phyloP scores from a whole-genome alignment of 1,140 invertebrate genomes.

The Drosophila lacertosa region DNA sequence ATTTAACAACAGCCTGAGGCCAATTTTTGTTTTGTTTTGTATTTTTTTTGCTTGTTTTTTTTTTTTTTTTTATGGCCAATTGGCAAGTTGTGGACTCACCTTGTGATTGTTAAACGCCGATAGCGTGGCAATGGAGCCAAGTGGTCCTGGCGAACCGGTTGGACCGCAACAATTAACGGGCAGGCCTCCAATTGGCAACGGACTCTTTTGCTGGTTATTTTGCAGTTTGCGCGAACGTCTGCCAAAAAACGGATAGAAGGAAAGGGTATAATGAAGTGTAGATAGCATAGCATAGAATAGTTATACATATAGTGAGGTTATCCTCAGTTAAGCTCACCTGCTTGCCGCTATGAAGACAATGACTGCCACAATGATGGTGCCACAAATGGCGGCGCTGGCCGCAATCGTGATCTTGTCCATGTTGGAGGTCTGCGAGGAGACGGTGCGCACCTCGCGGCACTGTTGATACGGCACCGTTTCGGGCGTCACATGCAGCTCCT shows the following conservation, averaged over 20 bases:
- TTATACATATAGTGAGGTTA: not conserved
- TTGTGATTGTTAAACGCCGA: conserved; percentile 92
- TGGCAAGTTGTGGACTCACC: conserved; percentile 83
- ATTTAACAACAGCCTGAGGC: conserved; percentile 28
- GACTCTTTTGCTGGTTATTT: conserved; percentile 89
- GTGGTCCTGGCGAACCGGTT: conserved; percentile 90
- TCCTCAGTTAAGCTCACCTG: no score
- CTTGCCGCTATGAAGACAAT: conserved; percentile 94
- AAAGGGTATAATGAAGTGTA: conserved; percentile 26
- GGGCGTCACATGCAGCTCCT: conserved; percentile 93
- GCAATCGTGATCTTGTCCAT: conserved; percentile 98
- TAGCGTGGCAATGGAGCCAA: conserved; percentile 92
- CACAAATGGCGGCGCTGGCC: conserved; percentile 95
- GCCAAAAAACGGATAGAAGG: conserved; percentile 4
- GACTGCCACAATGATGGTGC: conserved; percentile 94
- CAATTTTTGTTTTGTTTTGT: conserved; percentile 1
- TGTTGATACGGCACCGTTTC: conserved; percentile 93
- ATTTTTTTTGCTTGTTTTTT: not conserved
- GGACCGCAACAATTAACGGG: conserved; percentile 91
- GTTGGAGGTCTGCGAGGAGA: conserved; percentile 91
- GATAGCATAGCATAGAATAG: conserved; percentile 34
- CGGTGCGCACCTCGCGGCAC: conserved; percentile 94
- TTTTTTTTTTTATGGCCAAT: conserved; percentile 38
- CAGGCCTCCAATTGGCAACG: conserved; percentile 88
- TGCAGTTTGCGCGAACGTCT: conserved; percentile 90